Conservation (phyloP, 2,888 invertebrate species). For the Nyleta sp. region DNA sequence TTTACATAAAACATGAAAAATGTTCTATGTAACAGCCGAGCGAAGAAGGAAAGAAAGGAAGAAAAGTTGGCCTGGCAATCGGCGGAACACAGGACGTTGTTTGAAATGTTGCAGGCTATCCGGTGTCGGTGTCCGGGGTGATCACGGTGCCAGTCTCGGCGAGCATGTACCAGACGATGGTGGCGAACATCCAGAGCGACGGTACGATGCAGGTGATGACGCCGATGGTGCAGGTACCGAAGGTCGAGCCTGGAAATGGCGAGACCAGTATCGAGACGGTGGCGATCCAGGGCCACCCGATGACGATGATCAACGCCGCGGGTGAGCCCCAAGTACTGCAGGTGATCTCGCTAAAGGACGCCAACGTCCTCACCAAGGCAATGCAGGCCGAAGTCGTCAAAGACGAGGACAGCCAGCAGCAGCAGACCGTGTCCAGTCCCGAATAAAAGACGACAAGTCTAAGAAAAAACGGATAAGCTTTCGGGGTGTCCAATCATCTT, state of each 20-base stretch:
- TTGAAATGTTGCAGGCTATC: slow-evolving; percentile 86
- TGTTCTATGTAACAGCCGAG: slow-evolving; percentile 42
- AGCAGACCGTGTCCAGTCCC: slow-evolving; percentile 83
- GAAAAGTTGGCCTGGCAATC: slow-evolving; percentile 44
- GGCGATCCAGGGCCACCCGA: slow-evolving; percentile 90
- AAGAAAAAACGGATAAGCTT: too few species aligned
- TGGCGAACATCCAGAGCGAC: slow-evolving; percentile 94
- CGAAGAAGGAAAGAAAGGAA: background rate
- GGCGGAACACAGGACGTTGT: slow-evolving; percentile 75
- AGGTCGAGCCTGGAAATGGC: slow-evolving; percentile 91
- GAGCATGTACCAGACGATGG: slow-evolving; percentile 98
- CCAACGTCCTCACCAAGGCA: slow-evolving; percentile 91
- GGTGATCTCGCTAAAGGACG: slow-evolving; percentile 93
- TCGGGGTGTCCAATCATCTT: background rate
- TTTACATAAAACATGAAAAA: slow-evolving; percentile 43
- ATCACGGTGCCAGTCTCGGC: slow-evolving; percentile 97
- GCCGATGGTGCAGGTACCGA: slow-evolving; percentile 90
- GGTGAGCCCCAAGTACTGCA: slow-evolving; percentile 92
- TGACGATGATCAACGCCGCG: slow-evolving; percentile 87
- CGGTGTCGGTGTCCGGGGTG: slow-evolving; percentile 95
- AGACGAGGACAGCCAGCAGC: slow-evolving; percentile 80
- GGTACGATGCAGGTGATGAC: slow-evolving; percentile 91
- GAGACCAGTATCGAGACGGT: slow-evolving; percentile 89
- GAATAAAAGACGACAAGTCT: too few species aligned
- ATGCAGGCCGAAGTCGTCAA: slow-evolving; percentile 85